A percentile compares a stretch with the other conserved stretches of the same genome.
Evolutionary conservation across 1,140 invertebrate genomes (phyloP).

Genomic region (Callitettix versicolor): DNA sequence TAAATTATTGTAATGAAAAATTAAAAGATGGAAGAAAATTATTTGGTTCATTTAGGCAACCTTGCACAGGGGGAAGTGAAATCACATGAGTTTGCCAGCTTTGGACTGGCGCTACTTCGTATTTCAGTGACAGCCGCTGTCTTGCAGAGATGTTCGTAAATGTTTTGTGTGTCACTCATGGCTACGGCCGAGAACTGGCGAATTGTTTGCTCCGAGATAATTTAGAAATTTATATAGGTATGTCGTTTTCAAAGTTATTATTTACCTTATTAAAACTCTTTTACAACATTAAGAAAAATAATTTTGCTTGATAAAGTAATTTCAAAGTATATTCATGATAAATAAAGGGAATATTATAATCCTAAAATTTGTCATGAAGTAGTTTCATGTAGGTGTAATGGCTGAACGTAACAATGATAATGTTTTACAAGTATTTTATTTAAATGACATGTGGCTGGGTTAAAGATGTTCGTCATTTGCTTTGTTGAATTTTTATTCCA

Average conservation of each 20-base stretch:
- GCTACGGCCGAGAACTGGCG: slow-evolving; percentile 2
- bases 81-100: slow-evolving; percentile 9
- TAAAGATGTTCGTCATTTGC: no score
- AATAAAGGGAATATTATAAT: background rate
- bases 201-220: background rate
- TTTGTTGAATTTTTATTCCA: no score
- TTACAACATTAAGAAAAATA: background rate
- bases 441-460: no score
- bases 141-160: slow-evolving; percentile 10
- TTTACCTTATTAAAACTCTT: background rate
- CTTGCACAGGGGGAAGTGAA: slow-evolving; percentile 8
- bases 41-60: background rate
- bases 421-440: no score
- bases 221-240: slow-evolving; percentile 3
- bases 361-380: background rate
- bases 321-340: background rate
- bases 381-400: background rate
- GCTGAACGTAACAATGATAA: background rate
- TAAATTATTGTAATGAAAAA: no score
- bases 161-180: slow-evolving; percentile 17
- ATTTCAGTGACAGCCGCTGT: slow-evolving; percentile 17
- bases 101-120: slow-evolving; percentile 8
- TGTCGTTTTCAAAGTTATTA: background rate
- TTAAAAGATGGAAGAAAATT: no score
- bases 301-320: background rate